phyloP scores from a whole-genome alignment of 2,113 vertebrate species.

The Rutilus rutilus region DNA sequence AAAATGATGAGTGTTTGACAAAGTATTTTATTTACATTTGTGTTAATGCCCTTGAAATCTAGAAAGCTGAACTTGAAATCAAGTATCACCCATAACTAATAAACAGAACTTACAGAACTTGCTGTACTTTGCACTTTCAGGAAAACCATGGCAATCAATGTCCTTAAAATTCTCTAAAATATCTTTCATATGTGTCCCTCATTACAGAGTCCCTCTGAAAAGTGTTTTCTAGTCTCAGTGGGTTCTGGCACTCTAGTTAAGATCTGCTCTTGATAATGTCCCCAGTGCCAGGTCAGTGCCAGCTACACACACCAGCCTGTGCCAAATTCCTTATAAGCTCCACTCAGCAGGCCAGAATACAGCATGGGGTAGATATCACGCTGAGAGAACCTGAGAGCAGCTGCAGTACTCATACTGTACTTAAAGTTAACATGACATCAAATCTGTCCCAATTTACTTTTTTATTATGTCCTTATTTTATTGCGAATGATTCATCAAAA shows the following conservation, averaged over 20 bases:
- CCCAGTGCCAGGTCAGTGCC: slow-evolving; percentile 16
- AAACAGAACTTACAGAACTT: neutral
- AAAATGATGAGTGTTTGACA: too few species aligned
- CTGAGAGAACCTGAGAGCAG: neutral
- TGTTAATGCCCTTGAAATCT: neutral
- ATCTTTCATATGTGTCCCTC: neutral
- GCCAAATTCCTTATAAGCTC: slow-evolving; percentile 2
- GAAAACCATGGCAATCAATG: neutral
- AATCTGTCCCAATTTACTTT: neutral
- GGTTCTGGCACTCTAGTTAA: slow-evolving; percentile 26
- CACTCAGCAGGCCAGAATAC: slow-evolving; percentile 15
- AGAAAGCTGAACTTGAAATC: neutral
- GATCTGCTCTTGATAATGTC: slow-evolving; percentile 40
- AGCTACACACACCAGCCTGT: neutral
- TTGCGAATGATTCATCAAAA: neutral
- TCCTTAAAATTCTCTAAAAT: slow-evolving; percentile 6
- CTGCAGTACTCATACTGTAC: neutral
- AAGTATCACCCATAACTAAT: neutral
- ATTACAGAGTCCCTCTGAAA: slow-evolving; percentile 28
- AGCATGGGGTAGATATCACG: neutral
- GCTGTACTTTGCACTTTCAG: slow-evolving; percentile 1
- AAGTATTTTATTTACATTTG: too few species aligned
- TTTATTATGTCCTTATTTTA: neutral
- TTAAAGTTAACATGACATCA: slow-evolving; percentile 8
- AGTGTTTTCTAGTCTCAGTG: neutral